Base-by-base conservation (phyloP, 1,140 invertebrate genomes). In the Drosophila dunni region DNA sequence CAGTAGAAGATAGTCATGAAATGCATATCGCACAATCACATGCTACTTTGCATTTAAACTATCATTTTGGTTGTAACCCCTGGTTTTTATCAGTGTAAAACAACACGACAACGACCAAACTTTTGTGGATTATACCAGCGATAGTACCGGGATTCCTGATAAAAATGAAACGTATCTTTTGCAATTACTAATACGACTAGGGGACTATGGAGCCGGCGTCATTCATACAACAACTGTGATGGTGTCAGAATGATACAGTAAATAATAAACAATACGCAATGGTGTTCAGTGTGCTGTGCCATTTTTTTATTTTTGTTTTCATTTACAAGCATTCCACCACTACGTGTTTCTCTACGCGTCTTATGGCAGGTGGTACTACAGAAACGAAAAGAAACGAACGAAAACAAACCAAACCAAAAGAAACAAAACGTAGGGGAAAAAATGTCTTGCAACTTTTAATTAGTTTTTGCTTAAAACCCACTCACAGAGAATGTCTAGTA, bases 371-470 rank as follows among this genome's bases (percentile, higher is more conserved):
- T 79, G 81, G 64, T 70, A 56, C 68, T 74, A 71, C 46, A 71
- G 62, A 65, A 83, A 76, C 67, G 29, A 69, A 60, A 68, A 51
- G 29, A 63, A 56, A 74, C 24, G 24, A 4, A 29, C 24, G 24
- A 29, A 29, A 29, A 6, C 24, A 29, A 29, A 29, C 24, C 24
- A 65, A 83, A 76, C 67, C 17, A 69, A 60, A 68, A 51, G 29
- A 69, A 60, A 68, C 58, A 17, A 64, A 57, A 75, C 56, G 17
- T 60, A 29, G 46, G 40, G 67, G 72, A 81, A 78, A 81, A 89
- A 84, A 82, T 85, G 85, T 90, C 85, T 84, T 82, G 82, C 71
- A 90, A 90, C 85, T 90, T 90, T 90, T 90, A 90, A 90, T 90
- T 90, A 90, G 85, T 90, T 90, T 90, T 90, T 90, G 76, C 79